Conservation (phyloP, 1,140 invertebrate genomes). For the Meloidogyne floridensis region DNA sequence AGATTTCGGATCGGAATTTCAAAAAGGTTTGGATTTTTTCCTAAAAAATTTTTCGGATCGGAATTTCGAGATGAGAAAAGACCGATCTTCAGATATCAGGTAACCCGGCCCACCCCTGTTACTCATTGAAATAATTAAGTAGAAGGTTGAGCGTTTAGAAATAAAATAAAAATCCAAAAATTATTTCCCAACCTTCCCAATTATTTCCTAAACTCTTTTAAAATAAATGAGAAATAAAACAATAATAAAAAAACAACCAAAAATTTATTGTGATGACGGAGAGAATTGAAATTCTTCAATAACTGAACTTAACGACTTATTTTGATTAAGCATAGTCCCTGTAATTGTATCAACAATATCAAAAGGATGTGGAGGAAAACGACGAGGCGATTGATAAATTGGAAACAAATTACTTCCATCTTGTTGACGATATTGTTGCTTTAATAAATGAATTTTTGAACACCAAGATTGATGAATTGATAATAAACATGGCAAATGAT, state of each 20-base stretch:
- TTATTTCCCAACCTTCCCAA: background rate
- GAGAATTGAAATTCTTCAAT: background rate
- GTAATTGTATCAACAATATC: slow-evolving; percentile 24
- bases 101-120: too few species aligned
- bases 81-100: too few species aligned
- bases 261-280: background rate
- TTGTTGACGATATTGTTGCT: background rate
- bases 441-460: background rate
- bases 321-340: slow-evolving; percentile 5
- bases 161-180: background rate
- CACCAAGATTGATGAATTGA: slow-evolving; percentile 4
- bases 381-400: background rate
- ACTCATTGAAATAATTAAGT: too few species aligned
- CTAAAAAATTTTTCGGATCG: too few species aligned
- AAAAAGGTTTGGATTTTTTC: too few species aligned
- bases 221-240: background rate
- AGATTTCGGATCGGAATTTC: too few species aligned
- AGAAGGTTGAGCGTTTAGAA: too few species aligned
- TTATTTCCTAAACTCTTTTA: background rate
- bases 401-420: background rate
- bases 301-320: background rate
- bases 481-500: slow-evolving; percentile 23
- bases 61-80: too few species aligned
- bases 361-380: slow-evolving; percentile 15
- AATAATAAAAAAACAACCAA: background rate